phyloP scores from a whole-genome alignment of 2,113 vertebrate species.

The Pituophis catenifer region DNA sequence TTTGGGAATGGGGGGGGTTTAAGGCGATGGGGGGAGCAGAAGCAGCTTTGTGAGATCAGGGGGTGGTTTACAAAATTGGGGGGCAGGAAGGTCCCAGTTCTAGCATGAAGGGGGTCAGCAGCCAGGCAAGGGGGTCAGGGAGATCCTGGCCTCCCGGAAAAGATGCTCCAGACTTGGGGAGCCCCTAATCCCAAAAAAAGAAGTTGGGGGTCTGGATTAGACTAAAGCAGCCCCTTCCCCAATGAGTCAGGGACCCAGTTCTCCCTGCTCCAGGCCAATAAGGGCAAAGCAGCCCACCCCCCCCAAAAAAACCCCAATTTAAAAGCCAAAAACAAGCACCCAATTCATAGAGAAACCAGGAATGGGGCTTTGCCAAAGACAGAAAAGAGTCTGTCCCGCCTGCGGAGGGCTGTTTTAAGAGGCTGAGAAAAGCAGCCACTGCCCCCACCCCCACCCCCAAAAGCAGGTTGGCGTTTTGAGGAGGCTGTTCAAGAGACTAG shows the following conservation, averaged over 20 bases:
- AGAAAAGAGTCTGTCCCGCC: not conserved
- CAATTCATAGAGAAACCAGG: not conserved
- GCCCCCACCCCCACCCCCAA: not conserved
- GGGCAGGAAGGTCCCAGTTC: not conserved
- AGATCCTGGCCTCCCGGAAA: not conserved
- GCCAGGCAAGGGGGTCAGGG: not conserved
- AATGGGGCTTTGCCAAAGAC: not conserved
- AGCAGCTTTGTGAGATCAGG: not conserved
- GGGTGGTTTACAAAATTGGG: not conserved
- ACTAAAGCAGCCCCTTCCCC: not conserved
- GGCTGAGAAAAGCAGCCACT: not conserved
- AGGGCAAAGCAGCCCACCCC: too few relatives aligned
- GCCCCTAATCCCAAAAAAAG: not conserved
- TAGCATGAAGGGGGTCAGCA: not conserved
- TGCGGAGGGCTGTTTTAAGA: not conserved
- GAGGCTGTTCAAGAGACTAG: not conserved
- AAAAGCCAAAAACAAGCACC: not conserved
- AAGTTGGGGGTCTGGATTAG: not conserved
- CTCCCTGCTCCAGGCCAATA: not conserved
- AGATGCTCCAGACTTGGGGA: not conserved
- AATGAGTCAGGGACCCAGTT: not conserved
- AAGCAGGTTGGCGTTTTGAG: not conserved
- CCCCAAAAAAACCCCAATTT: not conserved
- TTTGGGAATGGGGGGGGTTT: not conserved
- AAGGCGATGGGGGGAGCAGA: not conserved